A percentile compares a stretch with the other conserved stretches of the same genome.
Evolutionary conservation across 2,113 vertebrate genomes (phyloP).

Genomic region (Piaya cayana): DNA sequence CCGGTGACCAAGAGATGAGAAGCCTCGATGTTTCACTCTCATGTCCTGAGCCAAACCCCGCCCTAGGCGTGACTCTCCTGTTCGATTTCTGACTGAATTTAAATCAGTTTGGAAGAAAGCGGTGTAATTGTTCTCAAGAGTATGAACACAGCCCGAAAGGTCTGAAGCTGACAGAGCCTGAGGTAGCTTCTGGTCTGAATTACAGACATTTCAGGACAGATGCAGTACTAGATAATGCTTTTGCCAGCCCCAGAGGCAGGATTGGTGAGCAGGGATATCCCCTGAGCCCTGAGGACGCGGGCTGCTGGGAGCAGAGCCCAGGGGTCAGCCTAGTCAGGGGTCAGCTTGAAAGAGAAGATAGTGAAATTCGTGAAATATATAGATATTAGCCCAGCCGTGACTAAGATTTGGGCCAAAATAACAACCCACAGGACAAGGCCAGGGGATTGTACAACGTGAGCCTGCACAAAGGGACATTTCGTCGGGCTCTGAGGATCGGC

Average conservation of each 20-base stretch:
- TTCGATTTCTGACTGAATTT: background rate
- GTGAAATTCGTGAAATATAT: background rate
- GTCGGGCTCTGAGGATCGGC: background rate
- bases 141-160: background rate
- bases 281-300: background rate
- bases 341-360: background rate
- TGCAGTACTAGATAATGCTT: background rate
- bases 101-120: background rate
- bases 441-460: background rate
- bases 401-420: slow-evolving; percentile 3
- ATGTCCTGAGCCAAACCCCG: background rate
- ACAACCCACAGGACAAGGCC: background rate
- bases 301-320: background rate
- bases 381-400: background rate
- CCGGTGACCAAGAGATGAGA: background rate
- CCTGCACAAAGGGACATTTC: background rate
- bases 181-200: background rate
- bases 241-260: background rate
- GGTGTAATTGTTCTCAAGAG: background rate
- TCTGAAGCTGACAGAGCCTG: background rate
- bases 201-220: background rate
- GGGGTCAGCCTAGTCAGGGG: background rate
- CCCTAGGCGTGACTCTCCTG: background rate
- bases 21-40: background rate
- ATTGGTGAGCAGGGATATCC: background rate